A percentile compares a stretch with the other conserved stretches of the same genome.
phyloP scores from a whole-genome alignment of 2,113 vertebrate genomes.

The Nansenia antarctica region DNA sequence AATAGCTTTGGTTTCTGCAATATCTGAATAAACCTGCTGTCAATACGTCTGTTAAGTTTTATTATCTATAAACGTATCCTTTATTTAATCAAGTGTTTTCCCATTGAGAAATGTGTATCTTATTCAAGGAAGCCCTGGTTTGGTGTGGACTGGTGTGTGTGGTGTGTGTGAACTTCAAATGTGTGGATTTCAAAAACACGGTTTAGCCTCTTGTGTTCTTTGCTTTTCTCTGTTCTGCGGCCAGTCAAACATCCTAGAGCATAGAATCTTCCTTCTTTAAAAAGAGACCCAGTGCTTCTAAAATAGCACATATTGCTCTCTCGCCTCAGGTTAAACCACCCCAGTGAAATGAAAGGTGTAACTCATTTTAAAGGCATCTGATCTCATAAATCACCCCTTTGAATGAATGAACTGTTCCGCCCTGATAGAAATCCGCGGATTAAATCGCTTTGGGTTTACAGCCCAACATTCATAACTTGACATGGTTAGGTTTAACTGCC shows the following conservation, averaged over 20 bases:
- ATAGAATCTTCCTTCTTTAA: background rate
- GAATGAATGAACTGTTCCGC: conserved; percentile 34
- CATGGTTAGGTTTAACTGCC: conserved; percentile 42
- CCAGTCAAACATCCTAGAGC: background rate
- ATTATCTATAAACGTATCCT: no score
- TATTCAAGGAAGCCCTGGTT: no score
- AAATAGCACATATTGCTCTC: conserved; percentile 24
- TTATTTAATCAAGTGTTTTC: no score
- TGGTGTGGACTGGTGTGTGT: no score
- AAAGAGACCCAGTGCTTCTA: conserved; percentile 13
- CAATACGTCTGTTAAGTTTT: no score
- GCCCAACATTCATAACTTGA: conserved; percentile 16
- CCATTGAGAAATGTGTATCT: no score
- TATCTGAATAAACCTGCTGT: no score
- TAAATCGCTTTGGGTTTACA: conserved; percentile 39
- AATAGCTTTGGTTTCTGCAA: no score
- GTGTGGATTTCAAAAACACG: no score
- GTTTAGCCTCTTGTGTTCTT: no score
- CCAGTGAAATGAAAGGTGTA: conserved; percentile 6
- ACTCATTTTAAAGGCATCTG: conserved; percentile 24
- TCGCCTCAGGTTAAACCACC: conserved; percentile 36
- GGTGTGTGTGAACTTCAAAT: no score
- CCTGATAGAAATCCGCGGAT: conserved; percentile 31
- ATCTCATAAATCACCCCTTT: conserved; percentile 29
- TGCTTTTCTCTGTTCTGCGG: no score